A percentile compares a stretch with the other conserved stretches of the same genome.
These are phyloP conservation scores for cat (Felis catus) DNA, from an alignment of 2,113 vertebrate species.

Conservation along the genomic window F.catus_Fca126_mat1.0 CM031425.1:47916501-47917000, in stretches of 20 bases:
- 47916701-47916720: not conserved
- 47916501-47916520: not conserved
- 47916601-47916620: not conserved
- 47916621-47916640: not conserved
- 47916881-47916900: not conserved
- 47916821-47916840: constrained; percentile 24
- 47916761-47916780: not conserved
- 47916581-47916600: not conserved
- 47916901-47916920: not conserved
- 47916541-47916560: not conserved
- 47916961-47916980: not conserved
- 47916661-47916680: not conserved
- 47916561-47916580: constrained; percentile 5
- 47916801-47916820: not conserved
- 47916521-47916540: not conserved
- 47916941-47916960: not conserved
- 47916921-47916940: not conserved
- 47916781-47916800: not conserved
- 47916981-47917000: not conserved
- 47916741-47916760: not conserved
- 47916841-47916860: not conserved
- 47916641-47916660: not conserved
- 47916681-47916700: not conserved
- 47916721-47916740: not conserved
- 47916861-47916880: not conserved